A percentile compares a stretch with the other conserved stretches of the same genome.
Evolutionary conservation across 1,140 invertebrate species (phyloP).

Genomic region (Drosophila murphyi): DNA sequence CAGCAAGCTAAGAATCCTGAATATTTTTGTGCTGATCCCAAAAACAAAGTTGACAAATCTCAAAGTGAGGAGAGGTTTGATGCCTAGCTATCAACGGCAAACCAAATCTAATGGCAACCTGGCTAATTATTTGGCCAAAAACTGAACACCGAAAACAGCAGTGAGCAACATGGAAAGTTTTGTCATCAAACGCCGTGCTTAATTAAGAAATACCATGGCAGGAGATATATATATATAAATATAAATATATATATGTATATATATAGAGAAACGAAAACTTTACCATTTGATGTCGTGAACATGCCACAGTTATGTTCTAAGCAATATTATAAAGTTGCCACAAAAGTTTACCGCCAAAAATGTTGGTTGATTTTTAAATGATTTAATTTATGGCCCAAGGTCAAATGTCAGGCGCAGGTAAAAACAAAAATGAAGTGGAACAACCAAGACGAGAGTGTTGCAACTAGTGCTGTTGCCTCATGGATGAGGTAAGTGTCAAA

Average conservation of each 20-base stretch:
- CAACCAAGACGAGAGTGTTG: not conserved
- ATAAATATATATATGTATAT: too few relatives aligned
- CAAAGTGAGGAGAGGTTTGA: slow-evolving; percentile 25
- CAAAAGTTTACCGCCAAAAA: slow-evolving; percentile 67
- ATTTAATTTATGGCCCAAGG: slow-evolving; percentile 58
- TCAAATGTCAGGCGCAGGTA: slow-evolving; percentile 53
- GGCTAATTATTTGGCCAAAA: slow-evolving; percentile 59
- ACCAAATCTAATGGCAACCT: not conserved
- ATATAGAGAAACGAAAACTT: slow-evolving; percentile 45
- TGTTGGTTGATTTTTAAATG: slow-evolving; percentile 77
- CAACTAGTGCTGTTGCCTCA: not conserved
- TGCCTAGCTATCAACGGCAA: slow-evolving; percentile 18
- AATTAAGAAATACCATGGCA: slow-evolving; percentile 53
- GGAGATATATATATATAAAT: too few relatives aligned
- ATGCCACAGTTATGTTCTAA: slow-evolving; percentile 52
- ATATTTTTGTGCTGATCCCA: not conserved
- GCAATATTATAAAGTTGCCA: slow-evolving; percentile 34
- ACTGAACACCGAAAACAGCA: slow-evolving; percentile 14
- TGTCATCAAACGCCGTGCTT: slow-evolving; percentile 51
- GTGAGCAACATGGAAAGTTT: slow-evolving; percentile 53
- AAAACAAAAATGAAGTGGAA: slow-evolving; percentile 42
- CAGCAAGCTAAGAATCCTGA: slow-evolving; percentile 12
- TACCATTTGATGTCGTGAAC: slow-evolving; percentile 73
- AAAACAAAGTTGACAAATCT: slow-evolving; percentile 37
- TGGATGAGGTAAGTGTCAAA: slow-evolving; percentile 36